phyloP scores from a whole-genome alignment of 2,888 invertebrate genomes.

The Myopa tessellatipennis region DNA sequence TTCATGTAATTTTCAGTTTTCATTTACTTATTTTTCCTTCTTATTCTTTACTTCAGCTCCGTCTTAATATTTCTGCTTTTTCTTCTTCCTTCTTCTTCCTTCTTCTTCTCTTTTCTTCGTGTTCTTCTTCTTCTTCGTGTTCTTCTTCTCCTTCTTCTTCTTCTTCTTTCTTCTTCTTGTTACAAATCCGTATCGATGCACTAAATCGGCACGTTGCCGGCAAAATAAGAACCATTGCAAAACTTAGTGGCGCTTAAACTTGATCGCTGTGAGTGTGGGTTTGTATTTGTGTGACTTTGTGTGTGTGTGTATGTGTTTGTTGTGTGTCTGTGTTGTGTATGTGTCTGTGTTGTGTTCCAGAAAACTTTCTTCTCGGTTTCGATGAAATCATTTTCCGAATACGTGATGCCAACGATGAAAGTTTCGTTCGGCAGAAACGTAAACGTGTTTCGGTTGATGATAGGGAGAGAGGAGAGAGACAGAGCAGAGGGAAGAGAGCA shows the following conservation, averaged over 20 bases:
- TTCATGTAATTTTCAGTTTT: too few species aligned
- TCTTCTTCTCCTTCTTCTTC: neutral
- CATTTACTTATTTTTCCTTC: too few species aligned
- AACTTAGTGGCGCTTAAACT: conserved; percentile 34
- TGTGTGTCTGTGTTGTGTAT: conserved; percentile 1
- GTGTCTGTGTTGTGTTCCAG: neutral
- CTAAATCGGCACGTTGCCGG: conserved; percentile 21
- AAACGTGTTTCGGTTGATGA: conserved; percentile 24
- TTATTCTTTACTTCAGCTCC: too few species aligned
- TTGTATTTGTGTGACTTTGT: too few species aligned
- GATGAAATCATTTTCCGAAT: conserved; percentile 25
- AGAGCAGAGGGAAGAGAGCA: too few species aligned
- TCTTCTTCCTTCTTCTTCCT: neutral
- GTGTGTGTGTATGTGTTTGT: too few species aligned
- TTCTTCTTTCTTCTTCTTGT: neutral
- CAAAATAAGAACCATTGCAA: conserved; percentile 22
- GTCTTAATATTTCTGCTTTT: neutral
- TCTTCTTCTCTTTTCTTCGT: neutral
- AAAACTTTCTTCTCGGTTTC: neutral
- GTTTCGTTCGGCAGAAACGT: neutral
- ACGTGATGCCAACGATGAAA: conserved; percentile 24
- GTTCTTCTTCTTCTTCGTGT: neutral
- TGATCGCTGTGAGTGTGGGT: neutral
- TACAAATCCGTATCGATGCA: conserved; percentile 12
- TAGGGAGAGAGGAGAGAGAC: too few species aligned